A percentile compares a stretch with the other conserved stretches of the same genome.
Evolutionary conservation across 2,113 vertebrate genomes (phyloP).

Genomic region (Osmerus eperlanus): DNA sequence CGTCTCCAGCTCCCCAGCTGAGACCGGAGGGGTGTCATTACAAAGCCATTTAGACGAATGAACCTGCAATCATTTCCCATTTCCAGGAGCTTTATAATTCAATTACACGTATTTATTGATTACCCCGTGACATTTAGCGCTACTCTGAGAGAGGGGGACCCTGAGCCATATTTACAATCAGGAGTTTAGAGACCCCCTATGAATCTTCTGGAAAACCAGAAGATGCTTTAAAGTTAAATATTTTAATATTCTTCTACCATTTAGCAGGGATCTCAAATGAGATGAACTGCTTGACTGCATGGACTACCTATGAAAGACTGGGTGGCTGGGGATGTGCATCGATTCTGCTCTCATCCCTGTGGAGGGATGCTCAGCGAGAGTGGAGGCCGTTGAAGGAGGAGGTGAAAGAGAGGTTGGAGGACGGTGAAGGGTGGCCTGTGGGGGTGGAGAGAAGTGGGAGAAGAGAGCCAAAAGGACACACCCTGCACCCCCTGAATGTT

Average conservation of each 20-base stretch:
- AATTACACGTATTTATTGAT: conserved; percentile 41
- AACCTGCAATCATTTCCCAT: conserved; percentile 33
- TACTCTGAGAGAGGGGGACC: conserved; percentile 18
- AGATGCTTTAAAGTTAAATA: background rate
- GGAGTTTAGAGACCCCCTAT: conserved; percentile 21
- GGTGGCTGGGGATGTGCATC: conserved; percentile 15
- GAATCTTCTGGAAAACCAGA: conserved; percentile 19
- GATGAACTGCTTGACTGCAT: conserved; percentile 6
- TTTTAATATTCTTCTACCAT: background rate
- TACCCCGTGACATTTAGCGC: conserved; percentile 28
- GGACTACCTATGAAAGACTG: background rate
- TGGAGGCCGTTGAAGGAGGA: background rate
- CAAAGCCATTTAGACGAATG: conserved; percentile 39
- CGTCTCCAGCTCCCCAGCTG: conserved; percentile 1
- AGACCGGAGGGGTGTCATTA: conserved; percentile 38
- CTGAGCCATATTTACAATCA: conserved; percentile 33
- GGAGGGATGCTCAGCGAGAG: conserved; percentile 3
- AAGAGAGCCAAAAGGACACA: background rate
- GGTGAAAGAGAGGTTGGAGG: background rate
- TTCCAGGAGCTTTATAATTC: conserved; percentile 34
- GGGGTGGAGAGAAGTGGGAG: background rate
- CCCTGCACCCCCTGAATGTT: background rate
- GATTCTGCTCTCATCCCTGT: conserved; percentile 15
- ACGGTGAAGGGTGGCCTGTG: background rate
- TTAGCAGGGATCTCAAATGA: conserved; percentile 7